A percentile compares a stretch with the other conserved stretches of the same genome.
Evolutionary conservation across 1,140 invertebrate species (phyloP).

Genomic region (Choristoneura fumiferana): DNA sequence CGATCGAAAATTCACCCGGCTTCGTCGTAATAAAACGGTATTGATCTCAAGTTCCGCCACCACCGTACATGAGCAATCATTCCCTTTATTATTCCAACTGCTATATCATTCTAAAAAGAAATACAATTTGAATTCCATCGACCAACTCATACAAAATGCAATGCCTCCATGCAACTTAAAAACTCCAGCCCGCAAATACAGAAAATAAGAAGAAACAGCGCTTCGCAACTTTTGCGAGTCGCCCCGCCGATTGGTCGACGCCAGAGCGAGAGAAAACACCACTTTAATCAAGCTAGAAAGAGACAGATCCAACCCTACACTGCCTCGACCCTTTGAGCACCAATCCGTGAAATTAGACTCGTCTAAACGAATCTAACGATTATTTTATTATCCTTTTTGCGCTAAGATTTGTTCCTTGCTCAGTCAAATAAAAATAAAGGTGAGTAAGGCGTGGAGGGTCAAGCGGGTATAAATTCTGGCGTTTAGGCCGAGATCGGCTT

Average conservation of each 20-base stretch:
- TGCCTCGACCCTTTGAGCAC: constrained; percentile 67
- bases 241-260: constrained; percentile 53
- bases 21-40: too few relatives aligned
- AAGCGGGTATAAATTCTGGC: constrained; percentile 66
- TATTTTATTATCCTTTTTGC: constrained; percentile 78
- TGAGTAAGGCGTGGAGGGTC: constrained; percentile 73
- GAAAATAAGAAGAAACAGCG: constrained; percentile 54
- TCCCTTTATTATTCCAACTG: too few relatives aligned
- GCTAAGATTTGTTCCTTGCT: constrained; percentile 78
- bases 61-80: too few relatives aligned
- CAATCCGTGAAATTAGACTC: constrained; percentile 76
- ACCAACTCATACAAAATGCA: constrained; percentile 7
- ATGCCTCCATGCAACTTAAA: constrained; percentile 26
- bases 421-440: constrained; percentile 78
- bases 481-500: constrained; percentile 61
- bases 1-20: too few relatives aligned
- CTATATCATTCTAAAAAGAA: not conserved
- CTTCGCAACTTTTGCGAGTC: constrained; percentile 29
- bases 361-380: constrained; percentile 78
- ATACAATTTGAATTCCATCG: constrained; percentile 12
- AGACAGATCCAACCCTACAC: constrained; percentile 46
- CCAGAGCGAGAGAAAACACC: constrained; percentile 26
- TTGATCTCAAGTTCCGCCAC: too few relatives aligned
- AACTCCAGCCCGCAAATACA: constrained; percentile 52
- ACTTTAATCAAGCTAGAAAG: constrained; percentile 26